Evolutionary conservation across 2,888 invertebrate genomes (phyloP), one percentile per base, ranked within the genome.

Genomic region (Phrixothrix hirtus): DNA sequence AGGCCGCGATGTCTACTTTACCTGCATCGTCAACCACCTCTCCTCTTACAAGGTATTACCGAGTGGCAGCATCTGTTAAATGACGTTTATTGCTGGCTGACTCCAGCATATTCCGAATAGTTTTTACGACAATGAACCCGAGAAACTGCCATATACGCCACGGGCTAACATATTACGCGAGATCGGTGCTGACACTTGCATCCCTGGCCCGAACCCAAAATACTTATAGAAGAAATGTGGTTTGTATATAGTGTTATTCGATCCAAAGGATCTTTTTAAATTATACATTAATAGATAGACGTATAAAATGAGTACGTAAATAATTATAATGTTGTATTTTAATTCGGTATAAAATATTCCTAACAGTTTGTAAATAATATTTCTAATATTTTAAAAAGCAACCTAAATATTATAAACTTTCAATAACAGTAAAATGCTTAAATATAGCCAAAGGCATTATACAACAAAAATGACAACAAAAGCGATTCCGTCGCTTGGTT

Each of bases 11-110:
- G 87, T 92, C 49, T 87, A 85, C 72, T 92, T 94, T 77, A 92
- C 92, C 39, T 94, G 94, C 73, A 88, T 92, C 65, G 93, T 94
- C 71, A 92, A 92, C 78, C 89, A 93, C 77, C 84, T 94, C 63
- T 90, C 89, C 61, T 81, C 85, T 70, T 92, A 91, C 77, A 88
- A 90, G 85, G 94, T 93, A 81, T 81, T 53, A 50, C 43, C 49
- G 44, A 49, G 41, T 52, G 51, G 50, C 47, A 47, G 52, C 53
- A 50, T 43, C 55, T 51, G 55, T 48, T 47, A 44, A 52, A 38
- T 48, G 47, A 57, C 58, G 57, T 62, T 64, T 64, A 66, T 63
- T 62, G 66, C 54, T 58, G 58, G 62, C 66, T 67, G 66, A 68
- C 61, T 60, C 64, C 57, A 60, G 63, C 62, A 64, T 59, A 62